Evolutionary conservation across 2,113 vertebrate species (phyloP).

Genomic region (Rhea pennata): DNA sequence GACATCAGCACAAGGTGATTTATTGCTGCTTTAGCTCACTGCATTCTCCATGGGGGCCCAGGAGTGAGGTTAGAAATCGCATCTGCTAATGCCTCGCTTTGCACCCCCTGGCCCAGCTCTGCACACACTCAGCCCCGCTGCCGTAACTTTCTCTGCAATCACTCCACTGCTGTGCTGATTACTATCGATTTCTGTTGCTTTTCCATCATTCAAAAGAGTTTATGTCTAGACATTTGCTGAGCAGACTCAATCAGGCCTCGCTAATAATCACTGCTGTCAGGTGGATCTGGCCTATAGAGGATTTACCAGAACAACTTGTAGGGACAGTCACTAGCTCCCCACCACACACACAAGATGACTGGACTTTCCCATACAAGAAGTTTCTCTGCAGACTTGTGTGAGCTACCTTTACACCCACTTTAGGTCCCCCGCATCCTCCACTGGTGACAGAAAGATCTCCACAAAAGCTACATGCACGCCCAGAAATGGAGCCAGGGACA

Average conservation of each 20-base stretch:
- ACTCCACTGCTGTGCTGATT: slow-evolving; percentile 1
- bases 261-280: background rate
- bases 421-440: no score
- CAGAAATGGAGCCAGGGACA: background rate
- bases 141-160: background rate
- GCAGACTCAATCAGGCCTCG: background rate
- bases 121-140: background rate
- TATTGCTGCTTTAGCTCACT: background rate
- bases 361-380: background rate
- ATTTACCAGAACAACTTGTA: background rate
- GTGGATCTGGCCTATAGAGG: background rate
- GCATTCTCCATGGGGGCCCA: background rate
- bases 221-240: background rate
- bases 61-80: background rate
- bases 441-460: no score
- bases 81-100: background rate
- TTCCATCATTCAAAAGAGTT: background rate
- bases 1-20: slow-evolving; percentile 34
- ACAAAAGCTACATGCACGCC: no score
- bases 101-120: background rate
- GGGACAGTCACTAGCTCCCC: no score
- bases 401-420: background rate
- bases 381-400: background rate
- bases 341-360: background rate
- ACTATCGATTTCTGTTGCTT: slow-evolving; percentile 54